These are phyloP conservation scores for Leuciscus idus DNA, from an alignment of 2,113 vertebrate species.

Conservation along the genomic window DNA sequence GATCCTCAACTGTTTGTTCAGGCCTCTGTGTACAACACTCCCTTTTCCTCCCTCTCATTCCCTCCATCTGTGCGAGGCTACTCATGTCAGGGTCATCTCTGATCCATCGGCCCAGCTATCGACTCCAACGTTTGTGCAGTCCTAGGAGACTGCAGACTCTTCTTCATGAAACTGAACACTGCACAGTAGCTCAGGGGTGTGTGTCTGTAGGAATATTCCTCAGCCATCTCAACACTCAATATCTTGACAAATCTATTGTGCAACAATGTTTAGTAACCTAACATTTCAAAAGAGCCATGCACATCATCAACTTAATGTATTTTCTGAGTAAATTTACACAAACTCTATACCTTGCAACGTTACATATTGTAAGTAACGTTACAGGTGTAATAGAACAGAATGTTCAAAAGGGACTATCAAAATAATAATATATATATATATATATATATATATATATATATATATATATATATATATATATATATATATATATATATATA, in stretches of 20 bases:
- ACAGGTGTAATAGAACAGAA: too few relatives aligned
- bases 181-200: background rate
- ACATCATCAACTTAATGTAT: too few relatives aligned
- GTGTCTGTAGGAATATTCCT: background rate
- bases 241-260: background rate
- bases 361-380: too few relatives aligned
- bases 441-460: too few relatives aligned
- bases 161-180: background rate
- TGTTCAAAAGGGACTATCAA: too few relatives aligned
- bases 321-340: too few relatives aligned
- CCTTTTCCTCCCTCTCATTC: conserved; percentile 47
- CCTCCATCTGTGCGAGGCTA: background rate
- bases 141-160: background rate
- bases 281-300: background rate
- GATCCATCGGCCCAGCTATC: background rate
- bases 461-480: too few relatives aligned
- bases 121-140: background rate
- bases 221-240: background rate
- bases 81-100: background rate
- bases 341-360: too few relatives aligned
- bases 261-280: background rate
- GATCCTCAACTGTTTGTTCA: conserved; percentile 55
- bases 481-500: too few relatives aligned
- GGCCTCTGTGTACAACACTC: conserved; percentile 33
- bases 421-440: too few relatives aligned